Evolutionary conservation across 2,888 invertebrate species (phyloP).

Genomic region (Sphecodes monilicornis): DNA sequence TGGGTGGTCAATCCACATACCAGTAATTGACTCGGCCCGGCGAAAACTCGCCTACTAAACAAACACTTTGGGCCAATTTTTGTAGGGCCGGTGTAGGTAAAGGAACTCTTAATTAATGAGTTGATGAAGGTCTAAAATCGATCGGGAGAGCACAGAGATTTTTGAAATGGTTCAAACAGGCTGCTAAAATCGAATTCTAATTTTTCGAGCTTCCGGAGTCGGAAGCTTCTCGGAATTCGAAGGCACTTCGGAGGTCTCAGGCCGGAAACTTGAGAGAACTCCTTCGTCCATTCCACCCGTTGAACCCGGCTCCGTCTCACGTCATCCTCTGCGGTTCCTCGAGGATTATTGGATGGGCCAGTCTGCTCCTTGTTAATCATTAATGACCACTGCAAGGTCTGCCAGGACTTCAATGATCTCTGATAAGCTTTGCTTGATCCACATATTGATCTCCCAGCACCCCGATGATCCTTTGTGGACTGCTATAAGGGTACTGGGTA

Average conservation of each 20-base stretch:
- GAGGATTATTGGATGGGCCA: conserved; percentile 1
- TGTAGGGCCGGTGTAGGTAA: no score
- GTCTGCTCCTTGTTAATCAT: background rate
- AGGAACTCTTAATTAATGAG: background rate
- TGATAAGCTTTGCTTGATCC: background rate
- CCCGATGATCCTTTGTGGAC: background rate
- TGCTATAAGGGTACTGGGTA: background rate
- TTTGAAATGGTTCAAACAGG: background rate
- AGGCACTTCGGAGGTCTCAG: background rate
- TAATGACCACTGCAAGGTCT: conserved; percentile 1
- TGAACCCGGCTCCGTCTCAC: background rate
- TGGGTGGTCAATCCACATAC: no score
- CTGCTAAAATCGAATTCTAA: background rate
- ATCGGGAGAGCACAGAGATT: background rate
- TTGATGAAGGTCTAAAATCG: background rate
- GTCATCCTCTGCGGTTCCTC: background rate
- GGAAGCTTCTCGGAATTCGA: background rate
- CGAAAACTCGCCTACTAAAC: no score
- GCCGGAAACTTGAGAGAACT: background rate
- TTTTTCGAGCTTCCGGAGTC: background rate
- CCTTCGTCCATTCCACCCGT: background rate
- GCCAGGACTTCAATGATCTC: background rate
- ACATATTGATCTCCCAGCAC: background rate
- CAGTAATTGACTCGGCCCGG: no score
- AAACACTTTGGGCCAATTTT: no score